A percentile compares a stretch with the other conserved stretches of the same genome.
Conservation (phyloP, 2,888 invertebrate species). For the Sinohyriopsis cumingii region DNA sequence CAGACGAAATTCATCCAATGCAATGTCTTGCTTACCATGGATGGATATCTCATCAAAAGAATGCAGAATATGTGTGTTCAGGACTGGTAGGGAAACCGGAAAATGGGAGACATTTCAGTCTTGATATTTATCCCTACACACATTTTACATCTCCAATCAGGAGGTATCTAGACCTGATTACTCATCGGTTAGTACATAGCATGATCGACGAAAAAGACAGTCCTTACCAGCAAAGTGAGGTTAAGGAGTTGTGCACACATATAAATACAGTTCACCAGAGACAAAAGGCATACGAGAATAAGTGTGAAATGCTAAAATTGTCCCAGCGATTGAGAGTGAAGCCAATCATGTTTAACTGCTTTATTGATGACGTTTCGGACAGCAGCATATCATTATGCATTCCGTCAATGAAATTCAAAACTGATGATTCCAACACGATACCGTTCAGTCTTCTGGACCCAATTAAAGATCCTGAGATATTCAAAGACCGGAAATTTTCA, state of each 20-base stretch:
- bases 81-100: background rate
- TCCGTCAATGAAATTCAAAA: constrained; percentile 20
- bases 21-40: constrained; percentile 15
- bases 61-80: constrained; percentile 19
- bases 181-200: constrained; percentile 38
- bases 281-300: constrained; percentile 28
- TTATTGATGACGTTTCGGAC: constrained; percentile 24
- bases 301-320: constrained; percentile 19
- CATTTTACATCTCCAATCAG: constrained; percentile 34
- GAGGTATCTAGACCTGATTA: constrained; percentile 22
- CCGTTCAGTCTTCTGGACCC: constrained; percentile 30
- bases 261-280: constrained; percentile 19
- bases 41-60: constrained; percentile 21
- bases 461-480: constrained; percentile 3
- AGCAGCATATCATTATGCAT: constrained; percentile 20
- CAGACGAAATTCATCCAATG: constrained; percentile 22
- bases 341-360: constrained; percentile 22
- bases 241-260: constrained; percentile 24
- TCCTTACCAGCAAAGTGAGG: constrained; percentile 24
- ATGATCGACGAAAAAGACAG: constrained; percentile 4
- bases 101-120: constrained; percentile 27
- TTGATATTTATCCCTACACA: constrained; percentile 18
- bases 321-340: constrained; percentile 19
- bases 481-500: constrained; percentile 9
- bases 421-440: constrained; percentile 5